These are phyloP conservation scores for Holacanthus passer DNA, from an alignment of 2,113 vertebrate genomes.

Conservation along the genomic window DNA sequence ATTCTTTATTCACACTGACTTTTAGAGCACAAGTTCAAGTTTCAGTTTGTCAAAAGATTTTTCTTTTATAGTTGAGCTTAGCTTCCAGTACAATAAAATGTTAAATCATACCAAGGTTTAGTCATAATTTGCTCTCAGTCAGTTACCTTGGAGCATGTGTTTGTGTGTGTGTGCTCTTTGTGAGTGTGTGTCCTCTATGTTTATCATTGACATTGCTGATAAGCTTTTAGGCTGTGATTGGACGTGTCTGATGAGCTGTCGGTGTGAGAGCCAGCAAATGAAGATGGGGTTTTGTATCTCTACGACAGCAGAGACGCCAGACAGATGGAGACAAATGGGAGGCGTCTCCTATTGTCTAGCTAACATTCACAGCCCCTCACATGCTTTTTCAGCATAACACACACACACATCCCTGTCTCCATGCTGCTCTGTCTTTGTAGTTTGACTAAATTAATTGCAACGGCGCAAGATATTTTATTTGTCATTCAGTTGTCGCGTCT, in stretches of 20 bases:
- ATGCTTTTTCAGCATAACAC: constrained; percentile 5
- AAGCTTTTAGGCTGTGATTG: constrained; percentile 65
- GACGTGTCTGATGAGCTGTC: constrained; percentile 65
- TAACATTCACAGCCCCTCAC: constrained; percentile 11
- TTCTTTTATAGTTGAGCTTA: neutral
- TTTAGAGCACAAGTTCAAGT: constrained; percentile 29
- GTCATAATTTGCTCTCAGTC: constrained; percentile 43
- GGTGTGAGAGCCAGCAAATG: constrained; percentile 54
- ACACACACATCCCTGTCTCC: constrained; percentile 10
- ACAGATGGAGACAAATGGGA: constrained; percentile 75
- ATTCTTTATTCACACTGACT: constrained; percentile 6
- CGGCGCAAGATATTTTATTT: neutral
- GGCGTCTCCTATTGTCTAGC: constrained; percentile 54
- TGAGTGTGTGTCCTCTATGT: constrained; percentile 61
- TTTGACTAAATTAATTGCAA: constrained; percentile 34
- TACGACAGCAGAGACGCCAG: constrained; percentile 49
- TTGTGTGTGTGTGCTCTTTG: constrained; percentile 16
- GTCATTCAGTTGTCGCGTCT: constrained; percentile 25
- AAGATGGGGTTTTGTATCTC: constrained; percentile 56
- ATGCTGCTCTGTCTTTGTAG: neutral
- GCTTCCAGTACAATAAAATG: constrained; percentile 13
- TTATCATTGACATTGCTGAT: constrained; percentile 73
- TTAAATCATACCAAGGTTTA: constrained; percentile 24
- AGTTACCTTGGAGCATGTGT: constrained; percentile 22
- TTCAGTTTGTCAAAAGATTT: neutral